These are phyloP conservation scores for Rhipidura dahli DNA, from an alignment of 2,113 vertebrate genomes.

Conservation along the genomic window DNA sequence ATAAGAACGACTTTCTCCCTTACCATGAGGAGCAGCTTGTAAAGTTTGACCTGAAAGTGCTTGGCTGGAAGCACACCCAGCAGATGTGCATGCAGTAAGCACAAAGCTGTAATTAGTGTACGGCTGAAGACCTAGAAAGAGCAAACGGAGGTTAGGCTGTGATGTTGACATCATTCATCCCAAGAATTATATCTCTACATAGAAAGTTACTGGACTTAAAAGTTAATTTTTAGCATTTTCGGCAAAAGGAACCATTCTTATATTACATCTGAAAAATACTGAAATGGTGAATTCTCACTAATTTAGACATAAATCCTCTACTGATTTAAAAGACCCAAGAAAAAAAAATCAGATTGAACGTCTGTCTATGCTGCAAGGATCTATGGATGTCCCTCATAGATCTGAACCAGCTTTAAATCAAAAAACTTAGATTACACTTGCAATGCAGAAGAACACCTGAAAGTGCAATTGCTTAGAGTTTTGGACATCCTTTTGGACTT, in stretches of 20 bases:
- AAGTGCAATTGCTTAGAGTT: background rate
- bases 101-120: constrained; percentile 85
- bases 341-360: background rate
- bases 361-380: background rate
- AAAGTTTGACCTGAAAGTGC: constrained; percentile 82
- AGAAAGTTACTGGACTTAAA: background rate
- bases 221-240: background rate
- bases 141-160: constrained; percentile 16
- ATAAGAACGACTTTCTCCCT: background rate
- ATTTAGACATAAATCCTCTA: background rate
- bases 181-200: background rate
- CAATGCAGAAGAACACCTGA: background rate
- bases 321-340: background rate
- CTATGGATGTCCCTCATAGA: background rate
- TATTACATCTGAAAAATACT: background rate
- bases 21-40: constrained; percentile 84
- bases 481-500: no score
- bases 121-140: constrained; percentile 82
- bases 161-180: background rate
- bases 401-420: background rate
- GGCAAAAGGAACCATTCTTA: background rate
- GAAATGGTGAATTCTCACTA: background rate
- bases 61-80: constrained; percentile 82
- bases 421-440: background rate
- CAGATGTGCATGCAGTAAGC: constrained; percentile 84